phyloP scores from a whole-genome alignment of 2,797 vertebrate species.

The Coccyzus lansbergi region DNA sequence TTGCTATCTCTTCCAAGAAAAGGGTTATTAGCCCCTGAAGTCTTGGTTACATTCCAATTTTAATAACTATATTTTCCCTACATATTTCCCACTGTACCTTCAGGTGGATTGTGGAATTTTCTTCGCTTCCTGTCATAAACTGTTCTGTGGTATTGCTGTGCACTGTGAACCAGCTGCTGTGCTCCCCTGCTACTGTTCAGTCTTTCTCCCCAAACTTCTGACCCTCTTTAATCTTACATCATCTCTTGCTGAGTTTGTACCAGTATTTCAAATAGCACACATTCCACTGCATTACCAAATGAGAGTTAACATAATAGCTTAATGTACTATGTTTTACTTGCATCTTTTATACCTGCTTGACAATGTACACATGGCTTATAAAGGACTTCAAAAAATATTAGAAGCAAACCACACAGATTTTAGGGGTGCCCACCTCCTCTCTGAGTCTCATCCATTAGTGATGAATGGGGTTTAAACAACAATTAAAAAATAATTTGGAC shows the following conservation, averaged over 20 bases:
- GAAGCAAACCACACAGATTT: not conserved
- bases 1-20: conserved; percentile 45
- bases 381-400: not conserved
- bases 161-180: conserved; percentile 28
- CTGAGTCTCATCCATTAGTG: not conserved
- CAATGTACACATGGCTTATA: not conserved
- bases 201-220: conserved; percentile 56
- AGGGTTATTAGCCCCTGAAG: conserved; percentile 63
- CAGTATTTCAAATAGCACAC: not conserved
- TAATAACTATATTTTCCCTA: conserved; percentile 65
- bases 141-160: conserved; percentile 3
- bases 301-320: not conserved
- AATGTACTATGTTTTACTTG: not conserved
- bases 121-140: conserved; percentile 59
- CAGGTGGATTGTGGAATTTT: conserved; percentile 64
- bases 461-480: not conserved
- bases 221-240: conserved; percentile 45
- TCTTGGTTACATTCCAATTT: conserved; percentile 57
- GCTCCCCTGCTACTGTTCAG: conserved; percentile 41
- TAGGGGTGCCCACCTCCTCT: not conserved
- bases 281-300: not conserved
- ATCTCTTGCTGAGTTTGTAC: not conserved
- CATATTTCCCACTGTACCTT: conserved; percentile 55
- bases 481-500: not conserved
- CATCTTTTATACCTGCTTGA: not conserved